phyloP scores from a whole-genome alignment of 2,797 vertebrate genomes.

The Threskiornis aethiopicus region DNA sequence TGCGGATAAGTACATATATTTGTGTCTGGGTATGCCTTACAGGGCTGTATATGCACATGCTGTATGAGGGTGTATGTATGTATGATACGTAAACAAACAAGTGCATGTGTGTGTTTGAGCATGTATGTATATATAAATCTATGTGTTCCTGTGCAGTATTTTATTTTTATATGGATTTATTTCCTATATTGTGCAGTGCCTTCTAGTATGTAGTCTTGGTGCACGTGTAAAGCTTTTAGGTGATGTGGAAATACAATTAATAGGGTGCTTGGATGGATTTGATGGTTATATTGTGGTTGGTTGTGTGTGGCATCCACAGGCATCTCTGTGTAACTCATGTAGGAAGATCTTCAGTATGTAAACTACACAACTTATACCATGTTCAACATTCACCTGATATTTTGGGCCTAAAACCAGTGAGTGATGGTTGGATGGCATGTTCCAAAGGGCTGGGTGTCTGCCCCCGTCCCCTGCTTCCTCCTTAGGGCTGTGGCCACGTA shows the following conservation, averaged over 20 bases:
- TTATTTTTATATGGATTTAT: neutral
- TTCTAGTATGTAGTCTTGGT: neutral
- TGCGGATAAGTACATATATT: neutral
- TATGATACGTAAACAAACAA: neutral
- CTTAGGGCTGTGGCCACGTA: neutral
- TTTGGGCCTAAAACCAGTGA: neutral
- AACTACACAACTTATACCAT: neutral
- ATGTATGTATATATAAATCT: neutral
- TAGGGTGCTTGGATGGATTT: neutral
- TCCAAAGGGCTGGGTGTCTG: neutral
- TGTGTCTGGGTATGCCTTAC: neutral
- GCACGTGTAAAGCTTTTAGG: neutral
- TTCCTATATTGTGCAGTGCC: neutral
- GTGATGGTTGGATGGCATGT: fast-evolving
- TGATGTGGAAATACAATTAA: neutral
- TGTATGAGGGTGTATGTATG: neutral
- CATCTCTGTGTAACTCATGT: neutral
- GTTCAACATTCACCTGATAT: neutral
- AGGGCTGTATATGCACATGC: neutral
- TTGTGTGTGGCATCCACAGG: neutral
- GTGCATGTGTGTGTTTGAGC: neutral
- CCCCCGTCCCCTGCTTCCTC: neutral
- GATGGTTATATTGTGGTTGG: neutral
- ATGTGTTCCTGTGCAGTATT: neutral
- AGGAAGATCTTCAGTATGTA: neutral